These are phyloP conservation scores for Coptotermes formosanus DNA, from an alignment of 1,140 invertebrate species.

Conservation along the genomic window DNA sequence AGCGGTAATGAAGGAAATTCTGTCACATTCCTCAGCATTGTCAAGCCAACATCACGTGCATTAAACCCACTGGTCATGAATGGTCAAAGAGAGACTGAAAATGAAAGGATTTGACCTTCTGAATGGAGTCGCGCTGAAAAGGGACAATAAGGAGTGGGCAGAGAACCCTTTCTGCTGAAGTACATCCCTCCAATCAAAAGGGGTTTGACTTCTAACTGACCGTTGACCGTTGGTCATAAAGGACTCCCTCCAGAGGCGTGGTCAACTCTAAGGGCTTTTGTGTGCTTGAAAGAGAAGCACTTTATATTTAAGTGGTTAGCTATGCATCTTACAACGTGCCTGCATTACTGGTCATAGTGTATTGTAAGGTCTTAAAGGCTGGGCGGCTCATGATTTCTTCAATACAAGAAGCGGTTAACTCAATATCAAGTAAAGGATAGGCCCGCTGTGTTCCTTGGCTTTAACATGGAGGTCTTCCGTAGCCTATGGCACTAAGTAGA, in stretches of 20 bases:
- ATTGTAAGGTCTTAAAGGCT: neutral
- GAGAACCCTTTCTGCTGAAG: neutral
- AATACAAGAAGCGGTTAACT: neutral
- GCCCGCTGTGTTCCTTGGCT: too few relatives aligned
- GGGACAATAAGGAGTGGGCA: neutral
- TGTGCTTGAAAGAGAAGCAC: neutral
- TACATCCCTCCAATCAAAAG: neutral
- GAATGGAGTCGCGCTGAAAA: neutral
- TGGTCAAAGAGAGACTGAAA: neutral
- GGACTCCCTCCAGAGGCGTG: neutral
- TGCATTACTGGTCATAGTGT: neutral
- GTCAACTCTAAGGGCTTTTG: neutral
- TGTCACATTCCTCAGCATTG: too few relatives aligned
- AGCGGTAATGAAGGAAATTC: too few relatives aligned
- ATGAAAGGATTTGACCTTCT: neutral
- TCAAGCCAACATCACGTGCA: neutral
- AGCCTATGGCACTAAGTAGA: too few relatives aligned
- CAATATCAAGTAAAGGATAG: too few relatives aligned
- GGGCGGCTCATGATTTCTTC: neutral
- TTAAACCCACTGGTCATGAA: neutral
- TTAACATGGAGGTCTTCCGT: too few relatives aligned
- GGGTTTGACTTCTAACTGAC: neutral
- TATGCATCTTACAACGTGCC: neutral
- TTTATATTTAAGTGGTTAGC: neutral
- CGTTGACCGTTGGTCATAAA: slow-evolving; percentile 2